These are phyloP conservation scores for Mustelus asterias DNA, from an alignment of 2,113 vertebrate genomes.

Conservation along the genomic window DNA sequence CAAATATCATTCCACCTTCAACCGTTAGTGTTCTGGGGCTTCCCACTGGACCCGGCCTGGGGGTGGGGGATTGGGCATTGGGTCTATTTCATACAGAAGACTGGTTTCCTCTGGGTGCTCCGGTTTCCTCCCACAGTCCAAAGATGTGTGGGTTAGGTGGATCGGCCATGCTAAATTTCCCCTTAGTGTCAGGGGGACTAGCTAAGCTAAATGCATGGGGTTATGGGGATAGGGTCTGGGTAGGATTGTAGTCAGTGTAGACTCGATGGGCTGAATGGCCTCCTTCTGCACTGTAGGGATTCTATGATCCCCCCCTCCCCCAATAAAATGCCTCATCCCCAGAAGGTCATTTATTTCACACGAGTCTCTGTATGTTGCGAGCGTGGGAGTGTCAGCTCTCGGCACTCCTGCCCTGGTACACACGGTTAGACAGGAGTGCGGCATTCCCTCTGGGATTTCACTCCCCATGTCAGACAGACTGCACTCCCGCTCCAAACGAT, in stretches of 20 bases:
- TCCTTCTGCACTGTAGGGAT: no score
- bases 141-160: no score
- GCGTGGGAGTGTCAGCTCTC: not conserved
- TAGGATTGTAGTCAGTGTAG: no score
- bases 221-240: no score
- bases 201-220: no score
- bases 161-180: no score
- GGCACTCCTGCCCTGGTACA: not conserved
- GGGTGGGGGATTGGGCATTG: slow-evolving; percentile 42
- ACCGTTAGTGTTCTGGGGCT: slow-evolving; percentile 50
- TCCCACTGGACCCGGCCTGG: slow-evolving; percentile 56
- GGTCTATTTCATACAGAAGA: not conserved
- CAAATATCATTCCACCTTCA: slow-evolving; percentile 56
- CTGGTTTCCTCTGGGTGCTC: not conserved
- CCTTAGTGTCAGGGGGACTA: no score
- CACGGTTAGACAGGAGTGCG: not conserved
- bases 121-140: no score
- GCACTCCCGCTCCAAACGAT: not conserved
- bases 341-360: not conserved
- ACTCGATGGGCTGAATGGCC: no score
- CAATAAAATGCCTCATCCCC: not conserved
- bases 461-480: not conserved
- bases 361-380: not conserved
- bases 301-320: not conserved
- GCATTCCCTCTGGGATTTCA: not conserved